Percentiles rank a stretch among this genome's conserved stretches.
phyloP scores from a whole-genome alignment of 1,140 invertebrate species.

The Heliconius hermathena region DNA sequence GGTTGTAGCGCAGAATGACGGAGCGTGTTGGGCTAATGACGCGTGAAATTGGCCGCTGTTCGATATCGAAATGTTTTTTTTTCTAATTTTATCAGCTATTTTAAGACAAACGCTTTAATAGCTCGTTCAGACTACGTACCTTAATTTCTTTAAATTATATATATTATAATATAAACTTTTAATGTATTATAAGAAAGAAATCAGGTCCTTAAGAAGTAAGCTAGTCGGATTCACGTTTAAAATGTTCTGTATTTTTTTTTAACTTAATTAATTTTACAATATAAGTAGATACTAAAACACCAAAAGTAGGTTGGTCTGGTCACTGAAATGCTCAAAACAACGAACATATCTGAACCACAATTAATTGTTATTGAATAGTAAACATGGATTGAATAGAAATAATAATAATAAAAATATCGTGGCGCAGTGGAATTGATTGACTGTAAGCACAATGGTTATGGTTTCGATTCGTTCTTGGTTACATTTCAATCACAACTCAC shows the following conservation, averaged over 20 bases:
- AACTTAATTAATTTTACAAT: no score
- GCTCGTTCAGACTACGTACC: not conserved
- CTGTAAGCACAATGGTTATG: no score
- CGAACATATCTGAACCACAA: no score
- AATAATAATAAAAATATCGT: no score
- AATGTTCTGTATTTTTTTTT: not conserved
- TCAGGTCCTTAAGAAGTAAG: not conserved
- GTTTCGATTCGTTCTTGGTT: no score
- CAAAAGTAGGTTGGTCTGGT: no score
- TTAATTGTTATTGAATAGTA: no score
- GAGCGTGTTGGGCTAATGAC: slow-evolving; percentile 56
- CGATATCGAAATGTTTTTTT: slow-evolving; percentile 46
- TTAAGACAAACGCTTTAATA: slow-evolving; percentile 13
- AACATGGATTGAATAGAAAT: no score
- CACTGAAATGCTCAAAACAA: no score
- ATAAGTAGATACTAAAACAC: no score
- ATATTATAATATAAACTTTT: not conserved
- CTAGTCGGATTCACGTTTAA: not conserved
- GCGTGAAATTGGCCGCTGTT: slow-evolving; percentile 56
- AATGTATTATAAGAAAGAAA: not conserved
- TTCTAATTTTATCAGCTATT: slow-evolving; percentile 26
- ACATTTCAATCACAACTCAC: no score
- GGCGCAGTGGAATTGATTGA: no score
- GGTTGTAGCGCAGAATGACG: slow-evolving; percentile 39
- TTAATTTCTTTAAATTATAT: slow-evolving; percentile 16